These are phyloP conservation scores for Perdix hodgsoniae DNA, from an alignment of 2,797 vertebrate genomes.

Conservation along the genomic window DNA sequence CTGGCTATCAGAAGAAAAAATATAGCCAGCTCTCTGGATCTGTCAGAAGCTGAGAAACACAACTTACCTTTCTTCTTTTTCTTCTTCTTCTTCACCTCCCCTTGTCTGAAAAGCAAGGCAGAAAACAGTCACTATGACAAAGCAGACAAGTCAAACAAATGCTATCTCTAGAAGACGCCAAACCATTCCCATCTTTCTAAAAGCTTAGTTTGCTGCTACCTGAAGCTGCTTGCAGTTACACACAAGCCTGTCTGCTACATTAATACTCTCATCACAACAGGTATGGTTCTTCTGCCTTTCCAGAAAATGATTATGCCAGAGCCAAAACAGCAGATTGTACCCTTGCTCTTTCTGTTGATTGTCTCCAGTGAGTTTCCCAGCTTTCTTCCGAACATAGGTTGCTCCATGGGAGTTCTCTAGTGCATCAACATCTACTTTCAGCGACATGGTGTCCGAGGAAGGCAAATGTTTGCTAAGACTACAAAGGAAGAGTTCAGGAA, in stretches of 20 bases:
- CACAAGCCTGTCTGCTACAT: not conserved
- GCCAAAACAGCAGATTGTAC: constrained; percentile 72
- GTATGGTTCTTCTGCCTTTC: not conserved
- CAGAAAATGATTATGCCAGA: not conserved
- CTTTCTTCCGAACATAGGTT: constrained; percentile 93
- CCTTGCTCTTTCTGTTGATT: constrained; percentile 89
- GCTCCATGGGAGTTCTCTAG: constrained; percentile 97
- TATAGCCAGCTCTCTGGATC: not conserved
- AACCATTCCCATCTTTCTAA: not conserved
- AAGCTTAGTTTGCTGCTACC: not conserved
- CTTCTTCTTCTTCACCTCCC: constrained; percentile 94
- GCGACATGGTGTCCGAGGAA: constrained; percentile 92
- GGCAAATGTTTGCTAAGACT: constrained; percentile 98
- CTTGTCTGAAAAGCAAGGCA: constrained; percentile 84
- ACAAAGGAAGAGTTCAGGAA: constrained; percentile 72
- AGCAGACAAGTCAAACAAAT: not conserved
- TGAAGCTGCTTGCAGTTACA: not conserved
- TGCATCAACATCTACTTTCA: constrained; percentile 95
- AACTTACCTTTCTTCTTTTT: constrained; percentile 96
- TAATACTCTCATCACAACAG: not conserved
- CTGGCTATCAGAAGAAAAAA: not conserved
- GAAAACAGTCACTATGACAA: not conserved
- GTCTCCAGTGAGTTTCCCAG: constrained; percentile 90
- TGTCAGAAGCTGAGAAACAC: not conserved
- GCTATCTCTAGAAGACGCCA: not conserved